Base-by-base conservation (phyloP, 2,797 vertebrate genomes). In the Coilia nasus region DNA sequence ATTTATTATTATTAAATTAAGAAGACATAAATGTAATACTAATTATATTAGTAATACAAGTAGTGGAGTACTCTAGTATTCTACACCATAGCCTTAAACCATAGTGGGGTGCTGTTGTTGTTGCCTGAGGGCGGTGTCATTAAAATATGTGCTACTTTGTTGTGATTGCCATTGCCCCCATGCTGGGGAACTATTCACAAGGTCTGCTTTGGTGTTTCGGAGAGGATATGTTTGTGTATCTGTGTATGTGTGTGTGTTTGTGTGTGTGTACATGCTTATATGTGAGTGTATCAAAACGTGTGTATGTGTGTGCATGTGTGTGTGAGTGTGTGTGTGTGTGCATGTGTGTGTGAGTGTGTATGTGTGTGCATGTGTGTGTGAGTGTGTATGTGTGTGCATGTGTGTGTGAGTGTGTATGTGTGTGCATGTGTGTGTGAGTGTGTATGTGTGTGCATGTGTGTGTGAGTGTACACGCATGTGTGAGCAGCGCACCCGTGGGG, bases 401-500 rank as follows among this genome's bases (percentile, higher is more conserved):
- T 11, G n/a, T 64, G 60, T 64, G 60, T 64, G 60, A 25, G 60
- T 25, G 2, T 64, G 60, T 64, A n/a, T 64, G 60, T n/a, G 21
- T 60, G 57, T n/a, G 19, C n/a, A 19, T 60, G 57, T 60, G 57
- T 60, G 57, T 60, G 19, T 60, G 57, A n/a, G 57, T 60, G 57
- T 60, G 57, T 60, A 19, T 14, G 50, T 54, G 50, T 9, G 7
- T 54, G 50, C 12, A 54, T 14, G 50, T 14, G 50, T 54, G 50
- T 54, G 57, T 60, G 57, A 6, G 21, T 60, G 50, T 54, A 1
- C 21, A 7, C 1, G 25, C 9, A 28, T 54, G 50, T 10, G 62
- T 90, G 83, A 90, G 87, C 88, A 75, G 80, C 84, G 85, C 87
- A 71, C 86, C 86, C 90, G 87, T 87, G 28, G 87, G 88, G 86